Evolutionary conservation across 2,797 vertebrate genomes (phyloP), one percentile per base, ranked within the genome.

Genomic region (Lepus oiostolus): DNA sequence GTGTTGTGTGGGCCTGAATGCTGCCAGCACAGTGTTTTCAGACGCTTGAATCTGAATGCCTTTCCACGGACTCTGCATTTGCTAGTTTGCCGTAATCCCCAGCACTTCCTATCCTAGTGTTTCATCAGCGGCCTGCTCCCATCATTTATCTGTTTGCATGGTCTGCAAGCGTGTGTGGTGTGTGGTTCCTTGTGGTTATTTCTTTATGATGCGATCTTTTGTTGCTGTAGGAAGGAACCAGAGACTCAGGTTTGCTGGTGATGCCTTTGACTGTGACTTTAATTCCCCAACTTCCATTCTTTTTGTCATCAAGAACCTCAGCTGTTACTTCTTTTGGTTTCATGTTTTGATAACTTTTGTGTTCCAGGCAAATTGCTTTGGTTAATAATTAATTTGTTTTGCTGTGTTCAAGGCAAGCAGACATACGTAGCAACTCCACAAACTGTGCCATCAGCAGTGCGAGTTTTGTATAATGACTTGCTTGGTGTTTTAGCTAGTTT

Each of bases 361-460:
- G 30, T 81, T 70, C 52, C 47, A 62, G n/a, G 75, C 47, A 58
- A 86, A 79, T 26, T 72, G n/a, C n/a, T 28, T 77, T 52, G 60
- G 77, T 79, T 89, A 94, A 38, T 79, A 28, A 87, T 84, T 54
- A 74, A 71, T 86, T 90, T 62, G n/a, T 79, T 88, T 93, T 82
- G 62, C 47, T 47, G 22, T 86, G 30, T 88, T 88, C 62, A 71
- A 90, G 90, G 94, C 91, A 95, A 60, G 50, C 24, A 63, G 72
- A 60, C 28, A 5, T 17, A 28, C 74, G 12, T 35, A 35, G 75
- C 72, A 91, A 62, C 65, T 47, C 32, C 2, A 2, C 58, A 65
- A 35, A 70, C 0, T n/a, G n/a, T 65, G 26, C 50, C 28, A 8
- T 52, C 54, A 8, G 24, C 12, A n/a, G 38, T 70, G 14, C 58